Evolutionary conservation across 1,140 invertebrate species (phyloP), one percentile per base, ranked within the genome.

Genomic region (Pseudomyrmex pallidus): DNA sequence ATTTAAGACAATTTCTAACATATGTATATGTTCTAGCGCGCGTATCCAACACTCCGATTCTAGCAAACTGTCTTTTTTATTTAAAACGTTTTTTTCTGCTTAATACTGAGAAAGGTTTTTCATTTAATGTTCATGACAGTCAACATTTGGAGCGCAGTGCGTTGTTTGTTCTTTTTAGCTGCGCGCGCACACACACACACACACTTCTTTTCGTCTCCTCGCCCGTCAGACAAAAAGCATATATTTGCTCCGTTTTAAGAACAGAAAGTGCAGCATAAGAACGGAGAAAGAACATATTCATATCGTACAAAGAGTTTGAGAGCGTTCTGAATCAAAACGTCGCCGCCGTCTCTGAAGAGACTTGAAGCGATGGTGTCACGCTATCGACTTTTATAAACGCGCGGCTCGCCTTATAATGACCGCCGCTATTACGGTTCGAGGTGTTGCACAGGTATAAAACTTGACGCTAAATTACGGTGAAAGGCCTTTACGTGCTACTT

Each of bases 331-430:
- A 78, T 78, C 76, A 59, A 80, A 80, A 72, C 20, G 44, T 59
- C 44, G 20, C 52, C 54, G 52, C 9, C 54, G 66, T 56, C 15
- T 67, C 63, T 54, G n/a, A 63, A 35, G 25, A 82, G 64, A 80
- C 67, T 35, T 25, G 59, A 89, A 85, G 83, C 84, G 87, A 90
- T 83, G 87, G 83, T 87, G 87, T 90, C 90, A 90, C 90, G 90
- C 89, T 85, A 90, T 88, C 87, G 78, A 62, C 50, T 83, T 74
- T 68, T 83, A 78, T 78, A 83, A 83, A 44, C 73, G 72, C 73
- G 63, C 74, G 57, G 52, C 52, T 56, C 44, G 62, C 35, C 74
- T 63, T 66, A 52, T 89, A 90, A 89, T 87, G 82, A 63, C 73
- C 64, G 70, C 50, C 20, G 84, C 66, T 85, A 89, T 89, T 90